phyloP scores from a whole-genome alignment of 2,888 invertebrate species.

The Nebria brevicollis region DNA sequence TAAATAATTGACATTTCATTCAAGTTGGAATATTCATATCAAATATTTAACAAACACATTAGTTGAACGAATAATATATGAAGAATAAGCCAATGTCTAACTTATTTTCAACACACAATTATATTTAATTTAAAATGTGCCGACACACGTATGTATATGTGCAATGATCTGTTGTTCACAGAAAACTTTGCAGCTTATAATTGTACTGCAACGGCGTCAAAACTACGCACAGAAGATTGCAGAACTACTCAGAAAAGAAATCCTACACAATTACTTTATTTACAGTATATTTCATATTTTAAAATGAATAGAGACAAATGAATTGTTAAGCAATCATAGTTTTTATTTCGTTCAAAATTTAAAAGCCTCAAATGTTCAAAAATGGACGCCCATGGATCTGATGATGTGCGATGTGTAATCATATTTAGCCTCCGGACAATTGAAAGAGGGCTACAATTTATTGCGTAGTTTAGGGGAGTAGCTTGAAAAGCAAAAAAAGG shows the following conservation, averaged over 20 bases:
- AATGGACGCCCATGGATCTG: neutral
- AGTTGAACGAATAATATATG: neutral
- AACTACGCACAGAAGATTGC: no score
- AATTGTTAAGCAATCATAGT: no score
- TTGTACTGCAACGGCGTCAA: no score
- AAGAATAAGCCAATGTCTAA: slow-evolving; percentile 4
- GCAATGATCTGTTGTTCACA: neutral
- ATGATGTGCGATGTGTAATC: slow-evolving; percentile 16
- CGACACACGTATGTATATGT: neutral
- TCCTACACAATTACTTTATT: no score
- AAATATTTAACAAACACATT: neutral
- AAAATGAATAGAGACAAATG: no score
- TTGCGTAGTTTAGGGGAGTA: neutral
- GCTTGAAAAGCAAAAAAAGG: neutral
- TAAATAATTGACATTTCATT: neutral
- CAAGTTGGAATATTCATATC: neutral
- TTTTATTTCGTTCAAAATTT: no score
- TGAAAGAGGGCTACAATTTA: neutral
- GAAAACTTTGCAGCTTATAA: no score
- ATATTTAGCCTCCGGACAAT: slow-evolving; percentile 7
- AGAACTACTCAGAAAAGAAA: no score
- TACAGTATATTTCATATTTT: no score
- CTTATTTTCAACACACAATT: slow-evolving; percentile 13
- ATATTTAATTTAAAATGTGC: slow-evolving; percentile 20
- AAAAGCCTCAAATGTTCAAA: no score